phyloP scores from a whole-genome alignment of 2,888 invertebrate species.

The Drosophila pseudotalamancana region DNA sequence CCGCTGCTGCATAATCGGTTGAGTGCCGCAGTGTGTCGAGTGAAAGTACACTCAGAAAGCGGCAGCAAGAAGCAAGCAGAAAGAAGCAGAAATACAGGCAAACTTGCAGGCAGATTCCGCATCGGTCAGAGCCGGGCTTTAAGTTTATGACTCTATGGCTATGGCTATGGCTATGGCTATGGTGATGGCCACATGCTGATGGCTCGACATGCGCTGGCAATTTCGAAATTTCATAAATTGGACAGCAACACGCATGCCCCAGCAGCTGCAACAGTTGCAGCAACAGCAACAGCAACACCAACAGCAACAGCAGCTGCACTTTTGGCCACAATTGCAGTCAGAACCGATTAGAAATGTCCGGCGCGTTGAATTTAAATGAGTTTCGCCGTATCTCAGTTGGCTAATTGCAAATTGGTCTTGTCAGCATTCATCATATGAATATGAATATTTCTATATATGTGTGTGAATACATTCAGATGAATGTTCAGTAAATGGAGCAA shows the following conservation, averaged over 20 bases:
- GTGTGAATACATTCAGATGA: conserved; percentile 10
- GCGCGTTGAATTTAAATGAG: conserved; percentile 36
- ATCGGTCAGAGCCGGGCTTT: conserved; percentile 47
- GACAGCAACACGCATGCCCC: conserved; percentile 70
- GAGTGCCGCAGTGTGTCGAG: conserved; percentile 51
- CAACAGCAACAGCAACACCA: conserved; percentile 25
- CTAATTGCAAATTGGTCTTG: conserved; percentile 63
- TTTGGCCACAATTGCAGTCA: conserved; percentile 50
- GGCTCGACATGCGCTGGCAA: conserved; percentile 55
- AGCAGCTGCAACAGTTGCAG: conserved; percentile 46
- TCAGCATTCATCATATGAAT: conserved; percentile 39
- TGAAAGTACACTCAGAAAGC: conserved; percentile 70
- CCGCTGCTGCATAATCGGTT: conserved; percentile 64
- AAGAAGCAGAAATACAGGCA: neutral
- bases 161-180: conserved; percentile 25
- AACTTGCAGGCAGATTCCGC: conserved; percentile 21
- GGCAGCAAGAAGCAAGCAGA: conserved; percentile 26
- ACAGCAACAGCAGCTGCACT: conserved; percentile 16
- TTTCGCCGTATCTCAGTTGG: conserved; percentile 33
- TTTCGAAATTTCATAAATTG: conserved; percentile 66
- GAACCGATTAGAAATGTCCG: conserved; percentile 59
- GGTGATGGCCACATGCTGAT: conserved; percentile 59
- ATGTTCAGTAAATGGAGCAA: conserved; percentile 20
- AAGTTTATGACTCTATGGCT: conserved; percentile 30
- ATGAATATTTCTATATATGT: no score